phyloP scores from a whole-genome alignment of 2,113 vertebrate species.

The Ptyas mucosa region DNA sequence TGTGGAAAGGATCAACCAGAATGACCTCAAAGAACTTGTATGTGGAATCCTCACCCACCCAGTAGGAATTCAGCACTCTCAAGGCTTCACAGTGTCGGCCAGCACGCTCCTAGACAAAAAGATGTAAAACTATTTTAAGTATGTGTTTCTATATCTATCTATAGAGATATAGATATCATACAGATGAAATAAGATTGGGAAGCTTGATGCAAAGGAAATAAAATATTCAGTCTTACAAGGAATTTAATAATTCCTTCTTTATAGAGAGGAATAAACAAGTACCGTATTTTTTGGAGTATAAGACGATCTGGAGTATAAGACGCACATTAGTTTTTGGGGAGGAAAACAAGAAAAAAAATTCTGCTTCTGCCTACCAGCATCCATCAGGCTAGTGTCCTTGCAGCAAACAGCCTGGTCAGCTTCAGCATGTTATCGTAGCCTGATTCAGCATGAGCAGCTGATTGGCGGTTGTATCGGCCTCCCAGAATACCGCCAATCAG shows the following conservation, averaged over 20 bases:
- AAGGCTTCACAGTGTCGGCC: constrained; percentile 94
- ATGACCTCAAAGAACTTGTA: constrained; percentile 97
- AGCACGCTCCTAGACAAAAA: constrained; percentile 81
- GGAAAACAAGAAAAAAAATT: no score
- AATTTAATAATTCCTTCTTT: neutral
- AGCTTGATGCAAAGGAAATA: neutral
- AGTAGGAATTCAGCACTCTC: constrained; percentile 90
- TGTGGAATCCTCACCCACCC: constrained; percentile 97
- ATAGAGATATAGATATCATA: neutral
- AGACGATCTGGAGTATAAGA: no score
- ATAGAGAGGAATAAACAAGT: neutral
- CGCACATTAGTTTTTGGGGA: no score
- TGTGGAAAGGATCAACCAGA: constrained; percentile 90
- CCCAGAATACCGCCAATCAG: no score
- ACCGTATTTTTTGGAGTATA: no score
- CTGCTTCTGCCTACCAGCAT: no score
- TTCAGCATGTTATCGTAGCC: no score
- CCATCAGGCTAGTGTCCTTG: no score
- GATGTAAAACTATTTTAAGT: neutral
- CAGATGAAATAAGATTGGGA: neutral
- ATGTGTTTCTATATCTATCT: no score
- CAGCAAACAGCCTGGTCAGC: no score
- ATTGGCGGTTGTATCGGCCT: no score
- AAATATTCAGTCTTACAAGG: neutral
- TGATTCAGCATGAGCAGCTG: no score